Evolutionary conservation across 2,113 vertebrate species (phyloP), one percentile per base, ranked within the genome.

Genomic region (Vulpes ferrilata): DNA sequence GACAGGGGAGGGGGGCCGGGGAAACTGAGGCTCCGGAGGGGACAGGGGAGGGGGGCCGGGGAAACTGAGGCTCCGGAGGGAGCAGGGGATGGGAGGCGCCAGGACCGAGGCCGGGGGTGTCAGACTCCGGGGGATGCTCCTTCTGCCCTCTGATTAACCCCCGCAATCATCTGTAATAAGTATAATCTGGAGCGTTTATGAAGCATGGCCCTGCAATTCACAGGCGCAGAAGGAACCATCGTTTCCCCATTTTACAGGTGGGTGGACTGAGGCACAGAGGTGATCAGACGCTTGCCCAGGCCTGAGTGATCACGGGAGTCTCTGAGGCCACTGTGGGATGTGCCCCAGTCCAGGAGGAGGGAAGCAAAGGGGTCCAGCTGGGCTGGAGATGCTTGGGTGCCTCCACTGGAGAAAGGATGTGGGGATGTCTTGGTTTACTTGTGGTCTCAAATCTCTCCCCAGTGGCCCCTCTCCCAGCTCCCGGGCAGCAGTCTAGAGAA

Each of bases 181-280:
- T 38, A 35, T 27, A 23, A 74, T 48, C 48, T 48, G 22, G 4
- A n/a, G 81, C 1, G 27, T 48, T 67, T 84, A 13, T 60, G 57
- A 30, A 85, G 25, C 35, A 20, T 2, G 10, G 78, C 27, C 30
- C 38, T 57, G 53, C 6, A 20, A 5, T 25, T 74, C 57, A 27
- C 43, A 1, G 2, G 6, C 0, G 13, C 10, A 7, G 48, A 32
- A 38, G 78, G 51, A 27, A 22, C 32, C 1, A 9, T 11, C 5
- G 3, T 16, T 62, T 32, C 22, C 3, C 79, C 88, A 55, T 22
- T 71, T 59, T 32, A 32, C 88, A 71, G 83, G 48, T 11, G 86
- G n/a, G n/a, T 53, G 84, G 95, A 88, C 51, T 13, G 91, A 95
- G 81, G 76, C 81, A 25, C 60, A 2, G 25, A 51, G 16, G 27